These are phyloP conservation scores for Maniola hyperantus DNA, from an alignment of 2,888 invertebrate genomes.

Conservation along the genomic window DNA sequence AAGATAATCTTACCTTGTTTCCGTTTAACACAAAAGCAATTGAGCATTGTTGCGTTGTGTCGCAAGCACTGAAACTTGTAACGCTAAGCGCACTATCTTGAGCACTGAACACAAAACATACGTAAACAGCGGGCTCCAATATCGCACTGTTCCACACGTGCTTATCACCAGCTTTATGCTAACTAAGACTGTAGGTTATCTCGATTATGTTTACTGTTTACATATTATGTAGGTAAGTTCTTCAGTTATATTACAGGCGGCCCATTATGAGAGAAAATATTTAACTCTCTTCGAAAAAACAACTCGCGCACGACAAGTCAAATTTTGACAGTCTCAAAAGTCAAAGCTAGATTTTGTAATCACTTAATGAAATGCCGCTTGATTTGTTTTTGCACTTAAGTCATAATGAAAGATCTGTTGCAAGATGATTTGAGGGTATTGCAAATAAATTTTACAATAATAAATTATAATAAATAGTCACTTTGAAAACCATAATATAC, in stretches of 20 bases:
- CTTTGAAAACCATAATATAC: no score
- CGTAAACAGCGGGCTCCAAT: slow-evolving; percentile 57
- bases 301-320: not conserved
- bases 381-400: not conserved
- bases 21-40: slow-evolving; percentile 50
- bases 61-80: slow-evolving; percentile 59
- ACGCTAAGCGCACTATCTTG: slow-evolving; percentile 63
- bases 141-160: slow-evolving; percentile 54
- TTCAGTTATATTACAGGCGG: not conserved
- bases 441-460: not conserved
- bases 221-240: slow-evolving; percentile 13
- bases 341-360: not conserved
- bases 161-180: slow-evolving; percentile 64
- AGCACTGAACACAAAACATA: slow-evolving; percentile 69
- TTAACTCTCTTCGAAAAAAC: not conserved
- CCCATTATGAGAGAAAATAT: not conserved
- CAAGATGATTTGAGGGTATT: not conserved
- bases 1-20: slow-evolving; percentile 42
- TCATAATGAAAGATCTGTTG: not conserved
- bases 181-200: slow-evolving; percentile 44
- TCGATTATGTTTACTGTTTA: slow-evolving; percentile 10
- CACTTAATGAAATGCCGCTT: not conserved
- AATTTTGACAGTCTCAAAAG: not conserved
- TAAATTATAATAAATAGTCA: no score
- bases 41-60: slow-evolving; percentile 50